These are phyloP conservation scores for Leuciscus idus DNA, from an alignment of 2,113 vertebrate species.

Conservation along the genomic window DNA sequence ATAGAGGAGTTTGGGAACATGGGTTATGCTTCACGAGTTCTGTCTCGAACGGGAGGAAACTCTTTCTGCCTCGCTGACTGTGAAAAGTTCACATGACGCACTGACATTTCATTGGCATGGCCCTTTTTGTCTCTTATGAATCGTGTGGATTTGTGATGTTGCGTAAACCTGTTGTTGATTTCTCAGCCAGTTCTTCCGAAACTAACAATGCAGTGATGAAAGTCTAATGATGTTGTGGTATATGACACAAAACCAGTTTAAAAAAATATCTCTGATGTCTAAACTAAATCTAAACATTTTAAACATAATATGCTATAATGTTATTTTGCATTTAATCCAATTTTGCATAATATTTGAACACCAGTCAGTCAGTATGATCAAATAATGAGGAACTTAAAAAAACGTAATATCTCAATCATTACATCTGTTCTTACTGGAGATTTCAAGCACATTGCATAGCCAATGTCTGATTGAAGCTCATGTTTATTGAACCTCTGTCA, in stretches of 20 bases:
- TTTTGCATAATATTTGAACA: too few relatives aligned
- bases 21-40: slow-evolving; percentile 10
- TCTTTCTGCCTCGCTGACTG: slow-evolving; percentile 29
- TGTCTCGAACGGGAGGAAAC: slow-evolving; percentile 18
- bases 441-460: neutral
- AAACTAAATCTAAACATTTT: too few relatives aligned
- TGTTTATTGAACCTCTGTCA: slow-evolving; percentile 19
- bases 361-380: too few relatives aligned
- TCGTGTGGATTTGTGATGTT: slow-evolving; percentile 4
- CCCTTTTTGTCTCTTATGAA: slow-evolving; percentile 7
- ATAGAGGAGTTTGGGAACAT: neutral
- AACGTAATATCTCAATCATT: too few relatives aligned
- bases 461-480: neutral
- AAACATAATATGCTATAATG: too few relatives aligned
- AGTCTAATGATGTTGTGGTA: slow-evolving; percentile 7
- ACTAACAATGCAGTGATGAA: neutral
- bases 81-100: neutral
- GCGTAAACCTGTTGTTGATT: neutral
- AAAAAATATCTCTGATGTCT: neutral
- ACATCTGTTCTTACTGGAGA: too few relatives aligned
- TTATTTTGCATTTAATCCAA: too few relatives aligned
- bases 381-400: too few relatives aligned
- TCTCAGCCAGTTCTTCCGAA: neutral
- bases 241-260: neutral
- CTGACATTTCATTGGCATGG: neutral